Conservation (phyloP, 2,797 vertebrate genomes). For the Lithobates sylvaticus region DNA sequence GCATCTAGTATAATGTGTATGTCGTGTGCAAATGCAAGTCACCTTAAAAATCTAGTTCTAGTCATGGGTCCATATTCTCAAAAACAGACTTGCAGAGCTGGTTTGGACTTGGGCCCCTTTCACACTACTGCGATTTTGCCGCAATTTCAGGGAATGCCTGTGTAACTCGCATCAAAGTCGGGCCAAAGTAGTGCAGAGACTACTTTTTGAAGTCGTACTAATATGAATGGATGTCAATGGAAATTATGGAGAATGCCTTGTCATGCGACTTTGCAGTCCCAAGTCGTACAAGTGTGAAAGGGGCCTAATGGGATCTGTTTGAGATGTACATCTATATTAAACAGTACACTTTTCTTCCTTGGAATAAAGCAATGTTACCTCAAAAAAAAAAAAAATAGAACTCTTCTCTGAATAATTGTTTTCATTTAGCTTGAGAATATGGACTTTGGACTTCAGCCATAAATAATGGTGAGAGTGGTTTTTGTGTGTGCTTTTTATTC, state of each 20-base stretch:
- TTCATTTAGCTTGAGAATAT: neutral
- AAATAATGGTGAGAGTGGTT: neutral
- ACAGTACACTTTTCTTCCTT: neutral
- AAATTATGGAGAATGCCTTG: too few relatives aligned
- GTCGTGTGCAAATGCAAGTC: neutral
- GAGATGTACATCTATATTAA: neutral
- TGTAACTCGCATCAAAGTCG: too few relatives aligned
- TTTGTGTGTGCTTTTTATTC: slow-evolving; percentile 7
- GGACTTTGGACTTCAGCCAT: neutral
- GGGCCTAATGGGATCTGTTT: neutral
- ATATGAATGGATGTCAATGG: too few relatives aligned
- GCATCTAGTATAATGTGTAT: neutral
- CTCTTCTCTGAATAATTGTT: neutral
- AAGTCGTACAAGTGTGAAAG: too few relatives aligned
- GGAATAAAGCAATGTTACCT: neutral
- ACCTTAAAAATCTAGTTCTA: neutral
- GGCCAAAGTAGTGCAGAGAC: too few relatives aligned
- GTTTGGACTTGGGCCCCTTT: neutral
- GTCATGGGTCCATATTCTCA: neutral
- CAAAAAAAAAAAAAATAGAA: neutral
- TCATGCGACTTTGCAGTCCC: too few relatives aligned
- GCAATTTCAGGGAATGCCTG: too few relatives aligned
- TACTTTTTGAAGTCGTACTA: too few relatives aligned
- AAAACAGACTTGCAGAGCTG: neutral
- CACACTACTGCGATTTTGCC: too few relatives aligned